Evolutionary conservation across 2,888 invertebrate species (phyloP).

Genomic region (Antitype chi): DNA sequence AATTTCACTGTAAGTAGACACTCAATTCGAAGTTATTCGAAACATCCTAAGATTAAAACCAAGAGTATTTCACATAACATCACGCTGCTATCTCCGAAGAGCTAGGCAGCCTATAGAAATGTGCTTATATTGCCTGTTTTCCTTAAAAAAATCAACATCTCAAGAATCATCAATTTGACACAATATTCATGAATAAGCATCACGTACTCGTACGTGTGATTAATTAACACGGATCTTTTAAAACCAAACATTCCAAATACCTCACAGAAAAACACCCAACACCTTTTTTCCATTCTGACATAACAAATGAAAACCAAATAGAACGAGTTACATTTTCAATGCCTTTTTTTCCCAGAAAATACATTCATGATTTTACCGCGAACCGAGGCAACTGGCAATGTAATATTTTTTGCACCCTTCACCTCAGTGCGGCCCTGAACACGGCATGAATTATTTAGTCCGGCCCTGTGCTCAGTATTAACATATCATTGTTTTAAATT

Average conservation of each 20-base stretch:
- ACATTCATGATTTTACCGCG: slow-evolving; percentile 57
- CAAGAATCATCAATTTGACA: no score
- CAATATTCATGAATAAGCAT: not conserved
- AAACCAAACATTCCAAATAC: not conserved
- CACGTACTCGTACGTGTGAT: not conserved
- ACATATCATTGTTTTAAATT: slow-evolving; percentile 68
- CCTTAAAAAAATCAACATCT: no score
- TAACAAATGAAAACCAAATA: slow-evolving; percentile 42
- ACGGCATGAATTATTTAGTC: slow-evolving; percentile 72
- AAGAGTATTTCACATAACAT: no score
- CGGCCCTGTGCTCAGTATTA: slow-evolving; percentile 59
- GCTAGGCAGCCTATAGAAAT: no score
- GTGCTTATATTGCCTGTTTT: no score
- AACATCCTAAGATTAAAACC: not conserved
- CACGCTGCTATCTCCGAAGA: no score
- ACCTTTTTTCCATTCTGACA: slow-evolving; percentile 24
- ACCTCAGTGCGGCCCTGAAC: slow-evolving; percentile 58
- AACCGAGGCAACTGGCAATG: slow-evolving; percentile 28
- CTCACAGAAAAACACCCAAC: not conserved
- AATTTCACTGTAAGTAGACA: not conserved
- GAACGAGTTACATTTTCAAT: slow-evolving; percentile 33
- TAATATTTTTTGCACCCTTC: slow-evolving; percentile 65
- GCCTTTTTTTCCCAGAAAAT: slow-evolving; percentile 46
- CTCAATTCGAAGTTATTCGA: no score
- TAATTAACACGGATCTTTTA: not conserved